A percentile compares a stretch with the other conserved stretches of the same genome.
Conservation (phyloP, 1,140 invertebrate genomes). For the Drosophila mojavensis region DNA sequence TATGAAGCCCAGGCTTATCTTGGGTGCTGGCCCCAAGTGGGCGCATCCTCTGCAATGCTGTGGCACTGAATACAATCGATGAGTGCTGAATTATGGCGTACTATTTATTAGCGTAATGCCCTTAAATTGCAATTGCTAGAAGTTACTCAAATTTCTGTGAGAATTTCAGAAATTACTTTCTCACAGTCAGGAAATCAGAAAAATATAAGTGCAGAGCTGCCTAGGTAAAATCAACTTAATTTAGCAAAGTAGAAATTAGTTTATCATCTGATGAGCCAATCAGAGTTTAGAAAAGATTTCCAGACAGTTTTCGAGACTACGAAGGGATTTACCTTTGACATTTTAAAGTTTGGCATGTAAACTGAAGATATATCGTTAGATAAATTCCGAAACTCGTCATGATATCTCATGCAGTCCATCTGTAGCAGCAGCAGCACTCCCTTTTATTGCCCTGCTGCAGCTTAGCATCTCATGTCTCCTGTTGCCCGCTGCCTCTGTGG, state of each 20-base stretch:
- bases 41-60: slow-evolving; percentile 12
- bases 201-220: too few relatives aligned
- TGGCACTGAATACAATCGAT: too few relatives aligned
- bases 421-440: neutral
- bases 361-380: neutral
- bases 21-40: slow-evolving; percentile 32
- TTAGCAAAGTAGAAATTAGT: too few relatives aligned
- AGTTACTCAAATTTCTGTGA: too few relatives aligned
- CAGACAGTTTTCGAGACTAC: too few relatives aligned
- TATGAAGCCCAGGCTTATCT: neutral
- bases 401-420: slow-evolving; percentile 19
- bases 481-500: slow-evolving; percentile 26
- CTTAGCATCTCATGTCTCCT: slow-evolving; percentile 42
- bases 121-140: slow-evolving; percentile 61
- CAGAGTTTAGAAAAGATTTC: too few relatives aligned
- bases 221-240: too few relatives aligned
- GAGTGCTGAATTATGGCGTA: slow-evolving; percentile 74
- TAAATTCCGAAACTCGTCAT: neutral
- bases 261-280: too few relatives aligned
- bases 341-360: slow-evolving; percentile 1
- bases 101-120: slow-evolving; percentile 77
- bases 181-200: too few relatives aligned
- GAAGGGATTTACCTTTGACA: neutral
- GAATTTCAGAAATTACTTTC: too few relatives aligned
- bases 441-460: slow-evolving; percentile 33